Conservation (phyloP, 2,797 vertebrate species). For the Antennarius maculatus region DNA sequence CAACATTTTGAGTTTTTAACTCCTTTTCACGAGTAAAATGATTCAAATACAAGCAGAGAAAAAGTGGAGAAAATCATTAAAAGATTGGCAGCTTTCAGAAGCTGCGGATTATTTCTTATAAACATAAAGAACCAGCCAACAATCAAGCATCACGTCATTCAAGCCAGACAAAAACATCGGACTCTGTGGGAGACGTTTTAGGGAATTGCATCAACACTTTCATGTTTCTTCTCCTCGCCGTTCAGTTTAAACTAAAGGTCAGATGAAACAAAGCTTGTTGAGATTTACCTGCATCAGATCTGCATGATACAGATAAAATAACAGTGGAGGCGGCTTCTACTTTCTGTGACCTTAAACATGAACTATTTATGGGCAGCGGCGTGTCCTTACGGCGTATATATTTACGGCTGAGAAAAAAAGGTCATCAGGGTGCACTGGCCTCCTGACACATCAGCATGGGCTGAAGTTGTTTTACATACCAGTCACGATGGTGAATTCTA, state of each 20-base stretch:
- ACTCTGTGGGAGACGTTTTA: not conserved
- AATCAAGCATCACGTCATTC: constrained; percentile 21
- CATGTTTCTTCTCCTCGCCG: not conserved
- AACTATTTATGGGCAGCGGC: constrained; percentile 12
- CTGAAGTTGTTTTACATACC: too few species aligned
- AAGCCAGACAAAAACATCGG: constrained; percentile 19
- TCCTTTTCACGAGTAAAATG: too few species aligned
- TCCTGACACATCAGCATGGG: too few species aligned
- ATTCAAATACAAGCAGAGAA: too few species aligned
- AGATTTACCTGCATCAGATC: constrained; percentile 64
- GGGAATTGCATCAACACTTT: constrained; percentile 18
- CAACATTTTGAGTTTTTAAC: too few species aligned
- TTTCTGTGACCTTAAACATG: constrained; percentile 32
- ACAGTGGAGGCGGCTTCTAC: not conserved
- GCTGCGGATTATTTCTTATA: constrained; percentile 34
- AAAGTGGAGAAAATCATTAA: too few species aligned
- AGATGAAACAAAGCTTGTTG: constrained; percentile 57
- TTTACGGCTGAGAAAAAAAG: too few species aligned
- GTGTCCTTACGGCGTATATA: too few species aligned
- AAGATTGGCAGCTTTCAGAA: constrained; percentile 34
- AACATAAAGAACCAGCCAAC: constrained; percentile 10
- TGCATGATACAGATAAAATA: not conserved
- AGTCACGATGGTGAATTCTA: too few species aligned
- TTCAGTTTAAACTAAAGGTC: constrained; percentile 55
- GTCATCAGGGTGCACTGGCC: too few species aligned